These are phyloP conservation scores for Percina caprodes DNA, from an alignment of 2,113 vertebrate genomes.

Conservation along the genomic window DNA sequence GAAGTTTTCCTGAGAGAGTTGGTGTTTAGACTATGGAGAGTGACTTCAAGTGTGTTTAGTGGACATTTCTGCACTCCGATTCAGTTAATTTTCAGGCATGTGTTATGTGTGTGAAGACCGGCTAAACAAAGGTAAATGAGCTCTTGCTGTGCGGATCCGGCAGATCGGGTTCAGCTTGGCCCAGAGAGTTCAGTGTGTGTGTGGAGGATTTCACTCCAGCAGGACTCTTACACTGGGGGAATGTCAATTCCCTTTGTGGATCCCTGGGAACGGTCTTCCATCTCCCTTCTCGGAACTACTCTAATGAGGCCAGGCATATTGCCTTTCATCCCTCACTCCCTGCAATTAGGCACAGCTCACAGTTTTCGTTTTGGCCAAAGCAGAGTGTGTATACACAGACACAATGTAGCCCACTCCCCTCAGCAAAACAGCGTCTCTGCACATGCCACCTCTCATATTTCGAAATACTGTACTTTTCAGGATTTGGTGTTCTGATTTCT, in stretches of 20 bases:
- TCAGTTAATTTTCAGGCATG: slow-evolving; percentile 58
- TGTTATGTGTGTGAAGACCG: slow-evolving; percentile 65
- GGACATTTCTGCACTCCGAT: slow-evolving; percentile 39
- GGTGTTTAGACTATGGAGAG: slow-evolving; percentile 30
- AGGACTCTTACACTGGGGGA: slow-evolving; percentile 75
- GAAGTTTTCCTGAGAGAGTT: slow-evolving; percentile 44
- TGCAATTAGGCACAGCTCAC: slow-evolving; percentile 80
- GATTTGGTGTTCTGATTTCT: slow-evolving; percentile 47
- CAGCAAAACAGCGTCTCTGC: slow-evolving; percentile 27
- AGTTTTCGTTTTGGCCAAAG: slow-evolving; percentile 78
- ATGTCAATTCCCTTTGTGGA: slow-evolving; percentile 83
- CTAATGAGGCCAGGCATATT: slow-evolving; percentile 84
- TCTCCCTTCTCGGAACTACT: slow-evolving; percentile 79
- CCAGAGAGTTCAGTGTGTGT: slow-evolving; percentile 65
- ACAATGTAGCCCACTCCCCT: slow-evolving; percentile 73
- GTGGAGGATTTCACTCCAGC: slow-evolving; percentile 71
- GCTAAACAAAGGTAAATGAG: slow-evolving; percentile 73
- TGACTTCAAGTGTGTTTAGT: slow-evolving; percentile 16
- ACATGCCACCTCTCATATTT: slow-evolving; percentile 44
- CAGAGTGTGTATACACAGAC: slow-evolving; percentile 77
- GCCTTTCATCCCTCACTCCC: slow-evolving; percentile 81
- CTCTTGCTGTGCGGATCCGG: slow-evolving; percentile 59
- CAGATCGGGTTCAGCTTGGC: slow-evolving; percentile 57
- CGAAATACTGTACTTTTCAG: slow-evolving; percentile 57
- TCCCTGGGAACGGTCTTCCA: slow-evolving; percentile 81